Percentiles rank a stretch among this genome's conserved stretches.
These are phyloP conservation scores for Acanthochromis polyacanthus DNA, from an alignment of 2,113 vertebrate species.

Conservation along the genomic window DNA sequence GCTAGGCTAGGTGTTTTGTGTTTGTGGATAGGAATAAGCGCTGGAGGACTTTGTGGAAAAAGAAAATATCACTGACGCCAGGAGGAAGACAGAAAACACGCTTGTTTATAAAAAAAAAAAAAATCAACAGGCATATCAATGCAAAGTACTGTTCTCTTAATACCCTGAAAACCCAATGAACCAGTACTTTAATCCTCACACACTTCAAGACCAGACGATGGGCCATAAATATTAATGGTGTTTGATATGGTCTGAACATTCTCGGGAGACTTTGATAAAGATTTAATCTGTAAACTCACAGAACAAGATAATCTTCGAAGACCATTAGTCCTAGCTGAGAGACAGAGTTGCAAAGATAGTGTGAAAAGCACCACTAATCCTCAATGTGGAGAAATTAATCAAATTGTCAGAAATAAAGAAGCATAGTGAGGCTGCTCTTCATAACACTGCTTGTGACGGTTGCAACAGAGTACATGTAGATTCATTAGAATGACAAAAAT, in stretches of 20 bases:
- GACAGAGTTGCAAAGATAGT: neutral
- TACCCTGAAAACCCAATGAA: too few relatives aligned
- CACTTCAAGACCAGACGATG: neutral
- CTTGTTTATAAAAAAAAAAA: too few relatives aligned
- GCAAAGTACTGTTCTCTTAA: too few relatives aligned
- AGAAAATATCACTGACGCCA: neutral
- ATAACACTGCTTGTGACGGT: too few relatives aligned
- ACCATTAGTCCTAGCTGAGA: neutral
- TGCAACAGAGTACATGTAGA: too few relatives aligned
- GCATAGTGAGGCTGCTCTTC: too few relatives aligned
- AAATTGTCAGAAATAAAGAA: neutral
- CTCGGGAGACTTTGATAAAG: too few relatives aligned
- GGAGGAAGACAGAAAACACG: too few relatives aligned
- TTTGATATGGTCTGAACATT: neutral
- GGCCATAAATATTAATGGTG: conserved; percentile 6
- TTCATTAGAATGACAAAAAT: too few relatives aligned
- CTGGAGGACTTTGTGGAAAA: neutral
- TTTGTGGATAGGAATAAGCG: too few relatives aligned
- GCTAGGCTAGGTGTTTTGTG: neutral
- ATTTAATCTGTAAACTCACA: conserved; percentile 10
- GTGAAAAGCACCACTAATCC: neutral
- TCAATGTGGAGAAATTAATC: neutral
- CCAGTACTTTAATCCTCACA: too few relatives aligned
- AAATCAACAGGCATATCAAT: too few relatives aligned
- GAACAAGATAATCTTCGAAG: neutral